phyloP scores from a whole-genome alignment of 2,888 invertebrate genomes.

The Chaitophorus viminalis region DNA sequence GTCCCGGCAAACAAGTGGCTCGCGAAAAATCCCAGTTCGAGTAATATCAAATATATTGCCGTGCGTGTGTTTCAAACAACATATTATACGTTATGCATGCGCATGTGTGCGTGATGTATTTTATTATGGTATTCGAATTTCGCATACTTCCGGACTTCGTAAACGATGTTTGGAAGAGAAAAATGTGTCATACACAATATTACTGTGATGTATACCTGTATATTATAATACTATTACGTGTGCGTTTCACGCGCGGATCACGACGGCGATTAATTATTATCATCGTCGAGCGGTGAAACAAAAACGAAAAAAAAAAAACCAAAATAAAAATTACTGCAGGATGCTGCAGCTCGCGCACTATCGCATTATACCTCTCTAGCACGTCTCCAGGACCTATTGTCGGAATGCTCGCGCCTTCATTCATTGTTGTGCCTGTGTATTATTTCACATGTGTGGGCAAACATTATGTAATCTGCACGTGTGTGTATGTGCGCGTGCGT shows the following conservation, averaged over 20 bases:
- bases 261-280: conserved; percentile 51
- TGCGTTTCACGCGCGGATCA: conserved; percentile 3
- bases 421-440: conserved; percentile 45
- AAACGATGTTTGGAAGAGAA: not conserved
- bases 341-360: not conserved
- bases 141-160: conserved; percentile 10
- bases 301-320: not conserved
- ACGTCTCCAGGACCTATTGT: conserved; percentile 43
- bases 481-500: too few relatives aligned
- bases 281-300: not conserved
- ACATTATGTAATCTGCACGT: conserved; percentile 39
- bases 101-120: too few relatives aligned
- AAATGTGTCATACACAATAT: too few relatives aligned
- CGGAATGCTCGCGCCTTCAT: conserved; percentile 52
- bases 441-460: conserved; percentile 54
- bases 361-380: conserved; percentile 12
- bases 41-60: not conserved
- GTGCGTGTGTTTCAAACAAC: not conserved
- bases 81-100: too few relatives aligned
- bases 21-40: not conserved
- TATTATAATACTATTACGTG: too few relatives aligned
- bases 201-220: too few relatives aligned
- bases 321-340: not conserved
- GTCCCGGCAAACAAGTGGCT: too few relatives aligned
- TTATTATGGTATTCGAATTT: too few relatives aligned